A percentile compares a stretch with the other conserved stretches of the same genome.
phyloP scores from a whole-genome alignment of 2,888 invertebrate species.

The Protophormia terraenovae region DNA sequence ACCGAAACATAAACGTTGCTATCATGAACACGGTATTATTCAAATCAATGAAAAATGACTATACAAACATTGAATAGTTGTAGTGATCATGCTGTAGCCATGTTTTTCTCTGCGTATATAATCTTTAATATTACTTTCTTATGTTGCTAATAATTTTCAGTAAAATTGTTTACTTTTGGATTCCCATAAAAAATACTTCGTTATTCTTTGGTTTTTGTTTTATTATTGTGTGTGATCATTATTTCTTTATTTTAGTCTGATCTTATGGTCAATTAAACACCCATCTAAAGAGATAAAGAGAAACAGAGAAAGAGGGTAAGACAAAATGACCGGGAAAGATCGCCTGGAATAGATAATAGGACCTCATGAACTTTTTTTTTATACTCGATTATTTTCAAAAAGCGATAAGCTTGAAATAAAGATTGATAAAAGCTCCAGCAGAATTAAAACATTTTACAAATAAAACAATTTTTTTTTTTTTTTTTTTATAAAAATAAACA shows the following conservation, averaged over 20 bases:
- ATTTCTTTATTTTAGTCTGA: constrained; percentile 25
- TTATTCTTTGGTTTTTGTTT: not conserved
- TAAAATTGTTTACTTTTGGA: not conserved
- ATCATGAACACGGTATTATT: no score
- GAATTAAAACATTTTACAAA: constrained; percentile 53
- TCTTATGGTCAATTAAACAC: constrained; percentile 65
- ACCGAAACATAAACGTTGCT: no score
- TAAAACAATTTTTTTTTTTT: constrained; percentile 26
- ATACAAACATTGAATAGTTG: no score
- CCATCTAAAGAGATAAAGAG: not conserved
- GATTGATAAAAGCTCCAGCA: constrained; percentile 76
- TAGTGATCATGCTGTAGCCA: no score
- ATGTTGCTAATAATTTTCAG: not conserved
- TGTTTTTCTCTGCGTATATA: no score
- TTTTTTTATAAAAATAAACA: not conserved
- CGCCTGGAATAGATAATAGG: constrained; percentile 77
- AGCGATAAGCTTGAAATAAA: constrained; percentile 76
- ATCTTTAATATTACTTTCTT: no score
- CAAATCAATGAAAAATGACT: no score
- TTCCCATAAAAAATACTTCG: no score
- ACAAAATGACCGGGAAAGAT: constrained; percentile 69
- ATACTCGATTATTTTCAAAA: constrained; percentile 51
- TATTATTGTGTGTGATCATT: not conserved
- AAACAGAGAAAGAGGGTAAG: not conserved
- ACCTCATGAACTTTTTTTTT: constrained; percentile 78